Evolutionary conservation across 2,888 invertebrate species (phyloP), one percentile per base, ranked within the genome.

Genomic region (Mechanitis mazaeus): DNA sequence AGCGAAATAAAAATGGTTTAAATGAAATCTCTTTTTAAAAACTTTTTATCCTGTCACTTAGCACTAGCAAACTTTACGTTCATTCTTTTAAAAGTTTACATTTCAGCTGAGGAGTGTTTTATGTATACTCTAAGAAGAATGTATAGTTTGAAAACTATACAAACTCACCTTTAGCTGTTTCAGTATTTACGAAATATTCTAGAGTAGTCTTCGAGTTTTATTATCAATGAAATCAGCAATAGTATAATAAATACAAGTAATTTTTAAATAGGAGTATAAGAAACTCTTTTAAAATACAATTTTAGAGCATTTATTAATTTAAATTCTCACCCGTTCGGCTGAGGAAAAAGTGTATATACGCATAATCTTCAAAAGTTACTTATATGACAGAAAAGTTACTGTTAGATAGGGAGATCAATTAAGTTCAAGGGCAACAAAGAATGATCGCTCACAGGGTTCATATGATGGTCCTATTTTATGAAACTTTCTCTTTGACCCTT

Each of bases 11-110:
- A 35, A 35, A 35, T 35, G 6, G 31, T 31, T 50, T 4, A 31
- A 50, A 50, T 31, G 2, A 11, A 50, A 50, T 50, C 50, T 31
- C 11, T 50, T 50, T 50, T 31, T 50, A 35, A 35, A 6, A 7
- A 11, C 11, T 6, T 50, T 54, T 35, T 59, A 53, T 60, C 56
- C 33, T 31, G 50, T 53, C 38, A 59, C 59, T 53, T 55, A 46
- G 50, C 31, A 50, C 59, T 38, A n/a, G 54, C n/a, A 38, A 54
- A 54, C 56, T 63, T 63, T 56, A 59, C 45, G 46, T 45, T 59
- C 33, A 59, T 63, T 59, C 63, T 54, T 63, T 56, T 59, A 59
- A 59, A 59, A 63, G 56, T 63, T 63, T 56, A 56, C 50, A 56
- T 54, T 45, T 46, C 53, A 58, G 54, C 45, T 20, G 59, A 56